Conservation (phyloP, 2,797 vertebrate genomes). For the Fistularia tabacaria region DNA sequence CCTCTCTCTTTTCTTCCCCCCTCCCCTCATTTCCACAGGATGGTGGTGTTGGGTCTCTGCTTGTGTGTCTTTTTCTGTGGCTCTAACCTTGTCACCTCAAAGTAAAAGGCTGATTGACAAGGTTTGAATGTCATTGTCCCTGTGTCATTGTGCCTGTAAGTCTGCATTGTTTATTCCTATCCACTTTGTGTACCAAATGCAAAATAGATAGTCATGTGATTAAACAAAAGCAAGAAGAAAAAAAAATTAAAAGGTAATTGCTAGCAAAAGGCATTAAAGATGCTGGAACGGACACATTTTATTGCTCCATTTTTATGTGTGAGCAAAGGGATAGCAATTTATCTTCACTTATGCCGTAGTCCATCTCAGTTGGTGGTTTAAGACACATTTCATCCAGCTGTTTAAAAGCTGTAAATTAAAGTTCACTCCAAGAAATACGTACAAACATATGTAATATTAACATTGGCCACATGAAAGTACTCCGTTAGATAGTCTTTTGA, state of each 20-base stretch:
- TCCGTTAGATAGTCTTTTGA: background rate
- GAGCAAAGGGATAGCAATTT: background rate
- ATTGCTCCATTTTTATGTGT: slow-evolving; percentile 12
- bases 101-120: slow-evolving; percentile 24
- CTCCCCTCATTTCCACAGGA: slow-evolving; percentile 10
- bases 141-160: slow-evolving; percentile 12
- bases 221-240: too few species aligned
- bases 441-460: background rate
- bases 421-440: background rate
- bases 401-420: background rate
- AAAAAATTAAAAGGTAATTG: too few species aligned
- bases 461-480: background rate
- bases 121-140: slow-evolving; percentile 34
- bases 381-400: background rate
- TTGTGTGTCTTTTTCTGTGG: slow-evolving; percentile 8
- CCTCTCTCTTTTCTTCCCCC: slow-evolving; percentile 29
- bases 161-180: background rate
- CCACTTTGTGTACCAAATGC: too few species aligned
- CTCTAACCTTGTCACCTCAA: slow-evolving; percentile 12
- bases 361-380: background rate
- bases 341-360: background rate
- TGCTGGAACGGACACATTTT: too few species aligned
- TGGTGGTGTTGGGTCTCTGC: slow-evolving; percentile 15
- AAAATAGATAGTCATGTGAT: too few species aligned
- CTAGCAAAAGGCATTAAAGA: too few species aligned